Conservation (phyloP, 1,140 invertebrate species). For the Holotrichia oblita region DNA sequence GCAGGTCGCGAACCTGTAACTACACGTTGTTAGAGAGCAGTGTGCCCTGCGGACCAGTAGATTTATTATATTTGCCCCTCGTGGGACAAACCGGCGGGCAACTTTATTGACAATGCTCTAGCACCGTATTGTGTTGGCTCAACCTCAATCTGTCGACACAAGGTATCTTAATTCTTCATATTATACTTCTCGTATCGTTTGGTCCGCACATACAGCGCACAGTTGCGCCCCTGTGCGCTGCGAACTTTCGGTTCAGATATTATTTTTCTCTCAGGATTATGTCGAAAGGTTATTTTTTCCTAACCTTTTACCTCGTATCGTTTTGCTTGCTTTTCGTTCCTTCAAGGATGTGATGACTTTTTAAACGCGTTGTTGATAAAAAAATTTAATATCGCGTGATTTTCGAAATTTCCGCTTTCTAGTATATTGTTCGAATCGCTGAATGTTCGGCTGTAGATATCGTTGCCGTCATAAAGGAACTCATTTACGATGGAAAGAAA, state of each 20-base stretch:
- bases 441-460: no score
- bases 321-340: not conserved
- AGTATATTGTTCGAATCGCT: no score
- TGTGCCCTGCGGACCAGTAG: conserved; percentile 42
- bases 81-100: conserved; percentile 25
- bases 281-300: not conserved
- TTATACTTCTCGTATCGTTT: conserved; percentile 12
- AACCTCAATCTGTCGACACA: conserved; percentile 29
- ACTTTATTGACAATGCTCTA: conserved; percentile 37
- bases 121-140: conserved; percentile 17
- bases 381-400: no score
- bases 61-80: conserved; percentile 44
- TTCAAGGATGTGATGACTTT: no score
- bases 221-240: not conserved
- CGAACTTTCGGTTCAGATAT: conserved; percentile 1
- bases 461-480: no score
- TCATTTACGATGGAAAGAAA: no score
- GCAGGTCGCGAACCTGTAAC: conserved; percentile 40
- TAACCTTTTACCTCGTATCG: not conserved
- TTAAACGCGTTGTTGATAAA: no score
- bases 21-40: conserved; percentile 38
- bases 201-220: not conserved
- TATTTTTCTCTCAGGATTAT: not conserved
- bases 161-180: conserved; percentile 35
- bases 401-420: no score